These are phyloP conservation scores for Eupeodes corollae DNA, from an alignment of 1,140 invertebrate species.

Conservation along the genomic window DNA sequence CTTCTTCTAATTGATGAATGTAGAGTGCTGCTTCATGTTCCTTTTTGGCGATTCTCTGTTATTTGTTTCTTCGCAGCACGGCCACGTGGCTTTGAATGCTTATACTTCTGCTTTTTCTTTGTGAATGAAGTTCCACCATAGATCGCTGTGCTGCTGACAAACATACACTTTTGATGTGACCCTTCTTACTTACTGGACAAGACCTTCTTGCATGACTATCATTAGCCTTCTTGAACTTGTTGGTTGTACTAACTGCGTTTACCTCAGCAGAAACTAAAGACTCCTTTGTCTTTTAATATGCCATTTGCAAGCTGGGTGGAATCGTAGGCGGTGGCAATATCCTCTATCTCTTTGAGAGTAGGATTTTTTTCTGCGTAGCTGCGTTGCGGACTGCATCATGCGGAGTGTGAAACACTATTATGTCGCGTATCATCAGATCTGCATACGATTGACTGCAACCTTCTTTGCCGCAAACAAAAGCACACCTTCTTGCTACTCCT, in stretches of 20 bases:
- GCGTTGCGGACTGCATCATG: slow-evolving; percentile 1
- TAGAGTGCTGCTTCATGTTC: too few relatives aligned
- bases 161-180: slow-evolving; percentile 2
- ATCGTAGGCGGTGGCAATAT: background rate
- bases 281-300: too few relatives aligned
- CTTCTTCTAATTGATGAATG: too few relatives aligned
- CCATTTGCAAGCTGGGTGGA: background rate
- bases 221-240: background rate
- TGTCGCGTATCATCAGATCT: background rate
- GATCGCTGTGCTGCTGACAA: too few relatives aligned
- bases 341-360: background rate
- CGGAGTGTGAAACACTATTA: background rate
- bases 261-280: background rate
- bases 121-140: too few relatives aligned
- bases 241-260: background rate
- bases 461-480: background rate
- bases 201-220: background rate
- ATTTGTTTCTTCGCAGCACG: too few relatives aligned
- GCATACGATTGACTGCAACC: background rate
- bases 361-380: background rate
- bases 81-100: too few relatives aligned
- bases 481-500: background rate
- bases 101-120: too few relatives aligned
- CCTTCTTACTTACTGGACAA: background rate
- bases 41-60: too few relatives aligned